phyloP scores from a whole-genome alignment of 2,888 invertebrate genomes.

The Ophraella communa region DNA sequence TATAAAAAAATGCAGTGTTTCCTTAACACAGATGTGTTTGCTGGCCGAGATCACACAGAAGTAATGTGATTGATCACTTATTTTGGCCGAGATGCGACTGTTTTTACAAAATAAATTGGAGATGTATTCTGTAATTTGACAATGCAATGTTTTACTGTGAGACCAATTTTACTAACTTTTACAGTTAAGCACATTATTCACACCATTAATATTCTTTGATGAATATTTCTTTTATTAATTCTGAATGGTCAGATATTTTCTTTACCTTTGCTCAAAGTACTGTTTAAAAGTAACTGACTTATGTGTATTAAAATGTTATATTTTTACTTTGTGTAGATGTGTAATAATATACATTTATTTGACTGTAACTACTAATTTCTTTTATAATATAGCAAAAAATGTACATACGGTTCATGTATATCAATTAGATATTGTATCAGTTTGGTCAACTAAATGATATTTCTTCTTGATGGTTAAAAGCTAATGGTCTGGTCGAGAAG shows the following conservation, averaged over 20 bases:
- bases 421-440: no score
- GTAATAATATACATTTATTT: slow-evolving; percentile 9
- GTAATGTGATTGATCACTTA: slow-evolving; percentile 6
- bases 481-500: no score
- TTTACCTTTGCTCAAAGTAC: slow-evolving; percentile 22
- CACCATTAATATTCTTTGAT: slow-evolving; percentile 6
- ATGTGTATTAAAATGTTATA: slow-evolving; percentile 18
- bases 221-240: background rate
- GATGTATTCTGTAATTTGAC: slow-evolving; percentile 9
- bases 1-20: background rate
- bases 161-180: slow-evolving; percentile 24
- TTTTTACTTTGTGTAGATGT: slow-evolving; percentile 18
- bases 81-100: slow-evolving; percentile 12
- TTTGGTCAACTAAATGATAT: no score
- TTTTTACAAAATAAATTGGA: slow-evolving; percentile 13
- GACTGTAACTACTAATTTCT: background rate
- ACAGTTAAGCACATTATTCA: slow-evolving; percentile 8
- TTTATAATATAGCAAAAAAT: background rate
- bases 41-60: background rate
- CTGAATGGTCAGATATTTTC: slow-evolving; percentile 2
- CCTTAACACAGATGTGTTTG: slow-evolving; percentile 4
- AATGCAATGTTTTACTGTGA: slow-evolving; percentile 17
- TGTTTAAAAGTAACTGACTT: slow-evolving; percentile 12
- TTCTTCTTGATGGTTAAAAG: no score
- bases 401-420: background rate